Percentiles rank a stretch among this genome's conserved stretches.
phyloP scores from a whole-genome alignment of 2,888 invertebrate species.

The Erebia palarica region DNA sequence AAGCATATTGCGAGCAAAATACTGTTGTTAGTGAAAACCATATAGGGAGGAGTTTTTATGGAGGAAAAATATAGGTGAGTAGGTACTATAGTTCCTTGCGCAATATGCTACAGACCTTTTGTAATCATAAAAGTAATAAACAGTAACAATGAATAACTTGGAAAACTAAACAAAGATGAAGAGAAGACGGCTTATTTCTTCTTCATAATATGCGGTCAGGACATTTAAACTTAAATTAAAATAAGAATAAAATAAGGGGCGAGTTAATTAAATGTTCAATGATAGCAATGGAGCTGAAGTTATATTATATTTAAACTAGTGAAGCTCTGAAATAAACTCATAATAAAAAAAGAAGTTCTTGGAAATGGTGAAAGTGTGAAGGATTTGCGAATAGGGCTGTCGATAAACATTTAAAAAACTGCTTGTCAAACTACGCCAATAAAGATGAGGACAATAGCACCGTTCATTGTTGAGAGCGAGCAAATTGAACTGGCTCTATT shows the following conservation, averaged over 20 bases:
- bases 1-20: background rate
- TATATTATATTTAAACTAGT: no score
- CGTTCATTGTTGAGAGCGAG: constrained; percentile 6
- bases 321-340: no score
- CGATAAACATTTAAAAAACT: background rate
- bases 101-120: background rate
- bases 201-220: background rate
- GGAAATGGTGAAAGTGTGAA: no score
- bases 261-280: no score
- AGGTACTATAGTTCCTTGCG: background rate
- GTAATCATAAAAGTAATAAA: background rate
- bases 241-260: no score
- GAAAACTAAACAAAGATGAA: no score
- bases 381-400: background rate
- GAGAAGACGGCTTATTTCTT: no score
- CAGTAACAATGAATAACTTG: background rate
- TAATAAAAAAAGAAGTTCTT: no score
- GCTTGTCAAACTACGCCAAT: background rate
- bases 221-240: no score
- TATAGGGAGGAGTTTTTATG: background rate
- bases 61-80: background rate
- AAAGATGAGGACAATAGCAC: constrained; percentile 11
- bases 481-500: constrained; percentile 17
- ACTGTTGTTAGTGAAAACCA: background rate
- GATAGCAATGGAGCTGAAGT: no score